These are phyloP conservation scores for Tragelaphus imberbis DNA, from an alignment of 2,113 vertebrate genomes.

Conservation along the genomic window DNA sequence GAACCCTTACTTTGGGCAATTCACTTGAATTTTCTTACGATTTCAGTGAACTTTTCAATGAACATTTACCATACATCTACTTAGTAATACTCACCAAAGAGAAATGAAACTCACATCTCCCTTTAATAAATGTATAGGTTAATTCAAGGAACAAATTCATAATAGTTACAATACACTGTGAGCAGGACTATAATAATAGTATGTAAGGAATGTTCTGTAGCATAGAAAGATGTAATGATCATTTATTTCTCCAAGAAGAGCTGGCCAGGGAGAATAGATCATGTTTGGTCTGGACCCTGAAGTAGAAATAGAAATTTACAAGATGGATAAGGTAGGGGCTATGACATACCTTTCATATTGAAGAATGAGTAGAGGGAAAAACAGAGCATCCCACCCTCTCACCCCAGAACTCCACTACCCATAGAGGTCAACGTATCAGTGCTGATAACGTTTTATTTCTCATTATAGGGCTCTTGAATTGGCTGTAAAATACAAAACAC, in stretches of 20 bases:
- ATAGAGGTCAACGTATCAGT: background rate
- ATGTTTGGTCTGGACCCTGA: background rate
- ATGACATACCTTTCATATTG: background rate
- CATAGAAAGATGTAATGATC: background rate
- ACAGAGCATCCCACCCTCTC: background rate
- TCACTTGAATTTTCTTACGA: slow-evolving; percentile 10
- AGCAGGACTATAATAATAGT: background rate
- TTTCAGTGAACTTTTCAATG: background rate
- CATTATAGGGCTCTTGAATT: slow-evolving; percentile 92
- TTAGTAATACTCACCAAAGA: slow-evolving; percentile 19
- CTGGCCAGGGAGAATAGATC: background rate
- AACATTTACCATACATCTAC: background rate
- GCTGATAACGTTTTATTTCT: slow-evolving; percentile 55
- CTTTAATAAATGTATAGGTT: background rate
- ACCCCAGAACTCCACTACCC: background rate
- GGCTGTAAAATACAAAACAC: slow-evolving; percentile 97
- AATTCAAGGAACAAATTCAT: background rate
- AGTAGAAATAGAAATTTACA: background rate
- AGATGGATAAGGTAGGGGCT: background rate
- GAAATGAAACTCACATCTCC: background rate
- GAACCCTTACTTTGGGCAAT: background rate
- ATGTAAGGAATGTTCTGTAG: background rate
- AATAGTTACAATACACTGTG: background rate
- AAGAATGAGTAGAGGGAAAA: background rate
- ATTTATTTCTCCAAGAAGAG: background rate